phyloP scores from a whole-genome alignment of 2,797 vertebrate genomes.

The Anguilla pacifica region DNA sequence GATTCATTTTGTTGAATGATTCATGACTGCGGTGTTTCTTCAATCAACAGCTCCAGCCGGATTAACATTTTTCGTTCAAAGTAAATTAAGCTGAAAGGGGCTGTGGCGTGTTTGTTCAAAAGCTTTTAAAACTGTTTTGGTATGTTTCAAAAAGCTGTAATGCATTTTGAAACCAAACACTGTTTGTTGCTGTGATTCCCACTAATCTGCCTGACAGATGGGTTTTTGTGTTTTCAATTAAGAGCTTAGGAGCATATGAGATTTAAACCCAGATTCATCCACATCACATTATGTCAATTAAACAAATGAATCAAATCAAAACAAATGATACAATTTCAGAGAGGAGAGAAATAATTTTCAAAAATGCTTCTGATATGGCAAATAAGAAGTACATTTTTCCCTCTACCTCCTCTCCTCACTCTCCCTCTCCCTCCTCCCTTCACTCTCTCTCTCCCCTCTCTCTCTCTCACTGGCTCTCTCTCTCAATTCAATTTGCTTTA shows the following conservation, averaged over 20 bases:
- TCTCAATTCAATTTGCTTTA: too few relatives aligned
- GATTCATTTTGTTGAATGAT: neutral
- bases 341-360: neutral
- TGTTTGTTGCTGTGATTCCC: slow-evolving; percentile 38
- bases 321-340: neutral
- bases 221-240: slow-evolving; percentile 50
- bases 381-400: slow-evolving; percentile 23
- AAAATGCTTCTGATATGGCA: neutral
- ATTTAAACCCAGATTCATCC: slow-evolving; percentile 39
- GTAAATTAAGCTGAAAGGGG: neutral
- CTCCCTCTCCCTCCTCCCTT: slow-evolving; percentile 32
- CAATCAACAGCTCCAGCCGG: neutral
- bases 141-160: neutral
- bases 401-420: slow-evolving; percentile 35
- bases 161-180: slow-evolving; percentile 25
- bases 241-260: slow-evolving; percentile 35
- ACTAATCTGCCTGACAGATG: slow-evolving; percentile 54
- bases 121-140: slow-evolving; percentile 1
- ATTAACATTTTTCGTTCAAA: neutral
- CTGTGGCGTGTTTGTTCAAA: neutral
- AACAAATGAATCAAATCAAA: slow-evolving; percentile 24
- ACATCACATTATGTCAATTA: slow-evolving; percentile 22
- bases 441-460: slow-evolving; percentile 33
- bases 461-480: slow-evolving; percentile 29
- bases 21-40: neutral